Base-by-base conservation (phyloP, 2,888 invertebrate species). In the Sesia bembeciformis region DNA sequence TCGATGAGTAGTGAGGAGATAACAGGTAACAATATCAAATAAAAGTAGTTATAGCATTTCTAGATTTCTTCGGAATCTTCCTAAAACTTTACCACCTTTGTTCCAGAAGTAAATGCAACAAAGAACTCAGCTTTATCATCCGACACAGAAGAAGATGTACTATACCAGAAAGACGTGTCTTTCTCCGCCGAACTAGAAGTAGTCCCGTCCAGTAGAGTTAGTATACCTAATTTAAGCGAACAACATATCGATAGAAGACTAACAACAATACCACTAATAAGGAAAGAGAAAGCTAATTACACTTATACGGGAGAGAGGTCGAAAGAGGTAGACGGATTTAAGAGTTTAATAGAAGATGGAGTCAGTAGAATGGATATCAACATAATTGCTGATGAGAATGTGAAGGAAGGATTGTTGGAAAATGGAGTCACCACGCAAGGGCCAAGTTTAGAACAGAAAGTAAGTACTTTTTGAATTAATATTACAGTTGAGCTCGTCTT, bases 151-250 rank as follows among this genome's bases (percentile, higher is more conserved):
- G 93, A 92, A 73, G 94, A 94, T 76, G 92, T 95, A 57, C 83
- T 95, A 43, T 94, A 94, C 69, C 94, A 94, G 79, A 95, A 94
- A 79, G 95, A 94, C 68, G 94, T 93, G 3, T 94, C 94, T 53
- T 93, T 95, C 79, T 94, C 94, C 61, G 94, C 94, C 41, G 94
- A 94, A 80, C 86, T 94, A 76, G 92, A 92, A 72, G 80, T 89
- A 68, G 88, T 90, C 54, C 86, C 90, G 81, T 88, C 86, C 86
- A 61, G 43, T 87, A 88, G 81, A 78, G 56, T 84, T 71, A 84
- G 74, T 75, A 81, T 78, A 70, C 69, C 71, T 76, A 80, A 74
- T 60, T 62, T 81, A 76, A 81, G 74, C 69, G 65, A 74, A 62
- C 78, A 61, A 76, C 81, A 81, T 81, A 81, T 76, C 77, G 76